Evolutionary conservation across 1,140 invertebrate species (phyloP), one percentile per base, ranked within the genome.

Genomic region (Octopus bimaculoides): DNA sequence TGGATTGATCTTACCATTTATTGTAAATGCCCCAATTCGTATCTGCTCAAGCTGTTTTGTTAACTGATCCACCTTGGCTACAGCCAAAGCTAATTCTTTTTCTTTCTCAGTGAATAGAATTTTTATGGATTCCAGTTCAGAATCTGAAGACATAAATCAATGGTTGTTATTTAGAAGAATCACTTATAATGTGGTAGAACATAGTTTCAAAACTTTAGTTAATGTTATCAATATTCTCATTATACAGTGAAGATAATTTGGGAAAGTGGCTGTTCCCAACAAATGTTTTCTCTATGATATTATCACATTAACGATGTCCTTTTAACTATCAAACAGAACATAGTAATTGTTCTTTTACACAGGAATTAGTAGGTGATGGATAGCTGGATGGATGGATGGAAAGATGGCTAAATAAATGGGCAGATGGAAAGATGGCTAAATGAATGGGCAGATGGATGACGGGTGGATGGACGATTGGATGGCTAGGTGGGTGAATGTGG

Each of bases 101-200:
- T 98, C 97, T 89, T 98, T 98, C 89, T 98, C 96, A 92, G 96
- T 97, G 92, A 98, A 98, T 76, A 98, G 92, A 41, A 96, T 95
- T 80, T 96, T 94, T 86, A 98, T 97, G 79, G 96, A 96, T 90
- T 98, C 97, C 90, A 99, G 92, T 91, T 99, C 97, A 86, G 95
- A 95, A 86, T 94, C 96, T 97, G 83, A 14, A 87, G 85, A 54
- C 71, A 73, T 41, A 52, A 41, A 41, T 41, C 26, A 41, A 3
- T 41, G 26, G 26, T 41, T 41, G 26, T 41, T 41, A 41, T 41
- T 41, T 41, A 41, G 1, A 41, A 41, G 26, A 41, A 41, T 41
- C 26, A 41, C 26, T 41, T 41, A 41, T 41, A 41, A 41, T 41
- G 26, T 3, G 3, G 26, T 41, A 41, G 3, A 41, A 41, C 26